Evolutionary conservation across 2,888 invertebrate genomes (phyloP).

Genomic region (Hirtodrosophila confusa): DNA sequence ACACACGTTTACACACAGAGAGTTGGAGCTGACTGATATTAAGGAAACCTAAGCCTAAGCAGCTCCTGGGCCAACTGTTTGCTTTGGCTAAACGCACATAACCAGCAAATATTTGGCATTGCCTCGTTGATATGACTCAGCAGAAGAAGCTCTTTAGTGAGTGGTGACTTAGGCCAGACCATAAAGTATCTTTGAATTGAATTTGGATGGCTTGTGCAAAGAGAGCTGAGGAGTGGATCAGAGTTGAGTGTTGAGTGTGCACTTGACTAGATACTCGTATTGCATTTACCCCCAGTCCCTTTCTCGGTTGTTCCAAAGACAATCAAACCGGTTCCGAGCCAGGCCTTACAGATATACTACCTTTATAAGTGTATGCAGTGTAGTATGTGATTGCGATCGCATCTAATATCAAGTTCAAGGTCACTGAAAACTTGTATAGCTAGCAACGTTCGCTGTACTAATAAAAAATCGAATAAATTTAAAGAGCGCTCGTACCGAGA

Average conservation of each 20-base stretch:
- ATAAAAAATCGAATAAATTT: constrained; percentile 51
- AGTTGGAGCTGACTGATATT: constrained; percentile 13
- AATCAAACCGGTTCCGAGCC: constrained; percentile 60
- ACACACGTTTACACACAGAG: constrained; percentile 26
- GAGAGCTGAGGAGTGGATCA: constrained; percentile 11
- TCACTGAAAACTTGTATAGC: constrained; percentile 62
- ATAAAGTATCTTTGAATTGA: constrained; percentile 64
- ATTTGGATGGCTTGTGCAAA: constrained; percentile 57
- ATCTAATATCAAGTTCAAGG: constrained; percentile 83
- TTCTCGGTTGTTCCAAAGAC: constrained; percentile 26
- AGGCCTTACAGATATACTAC: constrained; percentile 27
- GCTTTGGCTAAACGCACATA: constrained; percentile 66
- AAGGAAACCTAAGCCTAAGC: constrained; percentile 30
- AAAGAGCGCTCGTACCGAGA: too few relatives aligned
- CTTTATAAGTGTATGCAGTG: constrained; percentile 17
- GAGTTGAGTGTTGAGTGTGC: constrained; percentile 21
- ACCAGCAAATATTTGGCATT: constrained; percentile 70
- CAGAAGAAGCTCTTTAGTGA: constrained; percentile 17
- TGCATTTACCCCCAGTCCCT: constrained; percentile 46
- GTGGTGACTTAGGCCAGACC: constrained; percentile 20
- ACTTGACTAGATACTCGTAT: constrained; percentile 35
- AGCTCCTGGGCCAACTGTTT: constrained; percentile 63
- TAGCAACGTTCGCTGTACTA: constrained; percentile 50
- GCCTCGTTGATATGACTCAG: constrained; percentile 60
- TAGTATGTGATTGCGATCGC: constrained; percentile 46